Conservation (phyloP, 1,140 invertebrate species). For the Macrosteles quadrilineatus region DNA sequence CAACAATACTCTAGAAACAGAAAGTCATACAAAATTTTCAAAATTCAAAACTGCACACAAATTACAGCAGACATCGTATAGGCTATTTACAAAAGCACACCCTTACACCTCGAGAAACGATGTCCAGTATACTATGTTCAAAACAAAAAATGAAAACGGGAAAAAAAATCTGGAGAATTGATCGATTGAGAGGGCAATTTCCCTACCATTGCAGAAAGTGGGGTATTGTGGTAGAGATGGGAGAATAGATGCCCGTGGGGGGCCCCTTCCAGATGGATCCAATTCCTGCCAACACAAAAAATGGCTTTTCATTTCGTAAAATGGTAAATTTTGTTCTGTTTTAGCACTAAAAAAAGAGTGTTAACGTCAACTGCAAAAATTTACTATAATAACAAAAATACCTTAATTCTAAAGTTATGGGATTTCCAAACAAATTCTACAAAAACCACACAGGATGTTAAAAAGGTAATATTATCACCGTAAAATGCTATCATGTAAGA, state of each 20-base stretch:
- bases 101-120: slow-evolving; percentile 62
- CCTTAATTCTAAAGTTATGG: too few relatives aligned
- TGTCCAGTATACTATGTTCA: slow-evolving; percentile 87
- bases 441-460: too few relatives aligned
- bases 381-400: not conserved
- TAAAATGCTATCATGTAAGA: too few relatives aligned
- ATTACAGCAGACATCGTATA: slow-evolving; percentile 7
- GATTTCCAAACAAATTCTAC: too few relatives aligned
- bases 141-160: slow-evolving; percentile 82
- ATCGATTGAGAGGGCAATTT: slow-evolving; percentile 83
- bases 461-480: too few relatives aligned
- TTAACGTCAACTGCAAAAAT: not conserved
- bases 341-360: not conserved
- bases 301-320: not conserved
- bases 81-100: slow-evolving; percentile 1
- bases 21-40: not conserved
- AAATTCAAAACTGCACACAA: not conserved
- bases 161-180: slow-evolving; percentile 85
- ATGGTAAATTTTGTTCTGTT: not conserved
- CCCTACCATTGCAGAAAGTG: slow-evolving; percentile 79
- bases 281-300: slow-evolving; percentile 47
- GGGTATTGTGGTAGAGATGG: slow-evolving; percentile 68
- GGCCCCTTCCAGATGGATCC: slow-evolving; percentile 53
- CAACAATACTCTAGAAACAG: not conserved
- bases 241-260: slow-evolving; percentile 36